These are phyloP conservation scores for Perca fluviatilis DNA, from an alignment of 2,113 vertebrate genomes.

Conservation along the genomic window DNA sequence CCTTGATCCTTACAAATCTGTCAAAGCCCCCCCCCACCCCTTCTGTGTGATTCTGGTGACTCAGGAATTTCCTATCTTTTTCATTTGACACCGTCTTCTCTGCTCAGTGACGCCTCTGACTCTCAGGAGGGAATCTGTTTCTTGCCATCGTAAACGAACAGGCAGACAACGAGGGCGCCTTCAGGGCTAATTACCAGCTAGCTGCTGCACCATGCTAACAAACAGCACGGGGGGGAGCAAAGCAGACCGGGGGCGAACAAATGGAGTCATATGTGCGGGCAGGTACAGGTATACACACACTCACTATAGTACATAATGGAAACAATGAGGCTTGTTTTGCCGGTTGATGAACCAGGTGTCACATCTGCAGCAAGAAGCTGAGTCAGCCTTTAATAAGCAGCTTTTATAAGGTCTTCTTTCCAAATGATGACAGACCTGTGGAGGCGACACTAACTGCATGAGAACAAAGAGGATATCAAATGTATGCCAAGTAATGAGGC, in stretches of 20 bases:
- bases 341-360: slow-evolving; percentile 77
- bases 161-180: slow-evolving; percentile 63
- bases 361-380: slow-evolving; percentile 72
- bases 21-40: neutral
- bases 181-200: slow-evolving; percentile 73
- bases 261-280: slow-evolving; percentile 40
- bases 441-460: slow-evolving; percentile 24
- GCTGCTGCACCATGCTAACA: slow-evolving; percentile 43
- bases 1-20: slow-evolving; percentile 29
- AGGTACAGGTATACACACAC: slow-evolving; percentile 28
- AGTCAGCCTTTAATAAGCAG: slow-evolving; percentile 73
- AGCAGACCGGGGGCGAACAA: neutral
- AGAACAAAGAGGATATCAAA: slow-evolving; percentile 33
- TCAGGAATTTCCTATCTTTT: slow-evolving; percentile 60
- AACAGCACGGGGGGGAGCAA: slow-evolving; percentile 25
- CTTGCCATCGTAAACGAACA: slow-evolving; percentile 67
- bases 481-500: slow-evolving; percentile 7
- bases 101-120: slow-evolving; percentile 27
- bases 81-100: slow-evolving; percentile 51
- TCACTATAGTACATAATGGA: slow-evolving; percentile 47
- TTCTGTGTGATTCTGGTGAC: slow-evolving; percentile 28
- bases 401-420: slow-evolving; percentile 57
- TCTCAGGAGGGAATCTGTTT: slow-evolving; percentile 60
- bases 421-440: slow-evolving; percentile 54
- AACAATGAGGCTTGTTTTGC: slow-evolving; percentile 76